Conservation (phyloP, 2,113 vertebrate species). For the Lota lota region DNA sequence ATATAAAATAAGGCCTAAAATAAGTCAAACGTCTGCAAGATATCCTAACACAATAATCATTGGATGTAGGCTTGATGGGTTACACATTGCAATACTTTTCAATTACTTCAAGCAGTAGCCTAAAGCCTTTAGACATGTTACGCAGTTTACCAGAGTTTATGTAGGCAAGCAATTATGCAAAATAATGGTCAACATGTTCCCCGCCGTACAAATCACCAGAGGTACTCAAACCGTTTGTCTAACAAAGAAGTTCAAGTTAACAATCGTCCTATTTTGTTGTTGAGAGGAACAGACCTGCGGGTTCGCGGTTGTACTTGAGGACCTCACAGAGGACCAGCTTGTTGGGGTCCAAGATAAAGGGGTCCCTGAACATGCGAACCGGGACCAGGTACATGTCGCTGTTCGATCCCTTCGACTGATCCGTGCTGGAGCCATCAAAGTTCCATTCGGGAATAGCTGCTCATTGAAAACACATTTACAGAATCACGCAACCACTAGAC, state of each 20-base stretch:
- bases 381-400: conserved; percentile 84
- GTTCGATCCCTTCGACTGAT: conserved; percentile 77
- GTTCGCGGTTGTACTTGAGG: conserved; percentile 73
- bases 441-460: conserved; percentile 77
- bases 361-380: conserved; percentile 73
- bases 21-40: no score
- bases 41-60: no score
- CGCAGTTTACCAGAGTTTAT: no score
- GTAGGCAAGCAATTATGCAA: neutral
- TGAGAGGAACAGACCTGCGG: conserved; percentile 62
- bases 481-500: neutral
- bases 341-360: conserved; percentile 72
- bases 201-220: no score
- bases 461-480: neutral
- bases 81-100: no score
- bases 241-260: no score
- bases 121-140: no score
- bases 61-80: no score
- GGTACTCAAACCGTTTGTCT: no score
- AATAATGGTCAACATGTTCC: neutral
- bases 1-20: no score
- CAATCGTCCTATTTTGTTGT: neutral
- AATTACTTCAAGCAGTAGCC: no score
- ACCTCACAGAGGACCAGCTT: conserved; percentile 78
- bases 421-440: conserved; percentile 75